Conservation (phyloP, 2,113 vertebrate genomes). For the Podocnemis expansa region DNA sequence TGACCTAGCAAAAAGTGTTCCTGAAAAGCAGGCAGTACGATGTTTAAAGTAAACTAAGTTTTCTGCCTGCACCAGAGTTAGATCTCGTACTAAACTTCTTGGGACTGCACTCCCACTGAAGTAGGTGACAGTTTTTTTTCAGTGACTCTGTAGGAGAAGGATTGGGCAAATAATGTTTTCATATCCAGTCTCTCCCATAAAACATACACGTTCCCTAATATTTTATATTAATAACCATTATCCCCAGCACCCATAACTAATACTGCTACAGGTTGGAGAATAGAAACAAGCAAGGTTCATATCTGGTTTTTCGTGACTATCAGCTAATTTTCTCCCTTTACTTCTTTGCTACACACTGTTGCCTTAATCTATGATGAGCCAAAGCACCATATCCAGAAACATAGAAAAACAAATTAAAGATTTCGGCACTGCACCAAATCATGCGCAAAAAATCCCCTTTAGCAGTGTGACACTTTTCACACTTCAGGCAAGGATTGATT, state of each 20-base stretch:
- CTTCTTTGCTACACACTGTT: not conserved
- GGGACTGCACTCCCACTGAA: slow-evolving; percentile 62
- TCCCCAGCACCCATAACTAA: slow-evolving; percentile 17
- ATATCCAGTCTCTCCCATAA: slow-evolving; percentile 20
- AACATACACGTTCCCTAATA: slow-evolving; percentile 9
- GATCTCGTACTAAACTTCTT: slow-evolving; percentile 65
- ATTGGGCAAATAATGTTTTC: slow-evolving; percentile 44
- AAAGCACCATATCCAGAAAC: not conserved
- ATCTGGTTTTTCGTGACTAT: not conserved
- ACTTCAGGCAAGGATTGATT: slow-evolving; percentile 44
- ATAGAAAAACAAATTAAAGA: not conserved
- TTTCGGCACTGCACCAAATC: slow-evolving; percentile 17
- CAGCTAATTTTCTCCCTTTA: not conserved
- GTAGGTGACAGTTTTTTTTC: slow-evolving; percentile 53
- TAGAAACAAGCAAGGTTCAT: slow-evolving; percentile 7
- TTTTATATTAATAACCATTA: slow-evolving; percentile 11
- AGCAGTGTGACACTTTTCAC: slow-evolving; percentile 2
- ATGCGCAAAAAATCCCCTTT: slow-evolving; percentile 9
- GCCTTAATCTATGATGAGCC: not conserved
- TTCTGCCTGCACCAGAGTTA: slow-evolving; percentile 41
- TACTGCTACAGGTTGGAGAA: slow-evolving; percentile 17
- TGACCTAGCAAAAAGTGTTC: too few species aligned
- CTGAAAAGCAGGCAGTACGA: too few species aligned
- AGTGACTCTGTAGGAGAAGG: slow-evolving; percentile 48
- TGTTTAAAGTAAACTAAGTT: slow-evolving; percentile 43